phyloP scores from a whole-genome alignment of 2,888 invertebrate genomes.

The Drosophila testacea region DNA sequence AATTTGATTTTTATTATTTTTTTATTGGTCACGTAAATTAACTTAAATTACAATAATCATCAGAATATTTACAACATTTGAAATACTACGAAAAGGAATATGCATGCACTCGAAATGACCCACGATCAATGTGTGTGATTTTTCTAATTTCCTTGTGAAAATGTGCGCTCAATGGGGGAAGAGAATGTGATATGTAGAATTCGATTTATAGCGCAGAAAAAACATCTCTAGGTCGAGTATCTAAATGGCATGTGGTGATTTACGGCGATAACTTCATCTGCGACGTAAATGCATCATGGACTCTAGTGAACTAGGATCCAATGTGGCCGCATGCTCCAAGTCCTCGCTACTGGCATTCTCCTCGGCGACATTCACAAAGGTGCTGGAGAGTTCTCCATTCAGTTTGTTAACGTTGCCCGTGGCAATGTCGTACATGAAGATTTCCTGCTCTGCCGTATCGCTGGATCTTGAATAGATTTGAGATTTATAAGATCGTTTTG shows the following conservation, averaged over 20 bases:
- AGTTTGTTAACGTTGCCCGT: conserved; percentile 91
- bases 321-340: conserved; percentile 86
- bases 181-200: conserved; percentile 6
- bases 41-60: conserved; percentile 75
- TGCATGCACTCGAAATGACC: conserved; percentile 52
- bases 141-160: conserved; percentile 22
- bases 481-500: no score
- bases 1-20: conserved; percentile 26
- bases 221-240: conserved; percentile 63
- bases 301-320: conserved; percentile 82
- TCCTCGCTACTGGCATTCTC: conserved; percentile 91
- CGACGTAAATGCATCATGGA: conserved; percentile 81
- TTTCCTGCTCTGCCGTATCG: conserved; percentile 88
- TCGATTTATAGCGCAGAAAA: conserved; percentile 29
- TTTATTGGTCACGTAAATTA: conserved; percentile 72
- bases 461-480: conserved; percentile 63
- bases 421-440: conserved; percentile 94
- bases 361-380: conserved; percentile 95
- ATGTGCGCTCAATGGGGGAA: conserved; percentile 30
- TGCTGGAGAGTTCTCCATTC: conserved; percentile 92
- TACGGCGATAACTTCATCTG: conserved; percentile 63
- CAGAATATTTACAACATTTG: conserved; percentile 79
- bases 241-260: conserved; percentile 70
- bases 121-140: conserved; percentile 29
- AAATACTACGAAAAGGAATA: conserved; percentile 70